These are phyloP conservation scores for Lampropteryx suffumata DNA, from an alignment of 2,888 invertebrate species.

Conservation along the genomic window DNA sequence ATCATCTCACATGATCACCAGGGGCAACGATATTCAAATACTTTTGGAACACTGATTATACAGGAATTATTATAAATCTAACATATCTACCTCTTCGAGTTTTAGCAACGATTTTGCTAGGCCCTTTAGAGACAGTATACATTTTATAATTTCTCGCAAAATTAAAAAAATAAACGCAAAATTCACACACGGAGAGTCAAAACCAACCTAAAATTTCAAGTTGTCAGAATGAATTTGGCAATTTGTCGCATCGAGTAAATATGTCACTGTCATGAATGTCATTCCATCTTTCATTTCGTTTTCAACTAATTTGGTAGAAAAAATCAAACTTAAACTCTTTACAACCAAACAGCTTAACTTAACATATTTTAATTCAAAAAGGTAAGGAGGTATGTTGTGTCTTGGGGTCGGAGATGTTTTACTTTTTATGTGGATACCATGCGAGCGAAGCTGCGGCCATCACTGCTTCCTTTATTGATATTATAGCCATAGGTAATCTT, in stretches of 20 bases:
- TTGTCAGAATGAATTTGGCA: not conserved
- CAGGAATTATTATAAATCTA: too few relatives aligned
- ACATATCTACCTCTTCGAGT: conserved; percentile 87
- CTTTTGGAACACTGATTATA: not conserved
- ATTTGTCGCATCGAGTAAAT: not conserved
- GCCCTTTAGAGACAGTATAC: conserved; percentile 94
- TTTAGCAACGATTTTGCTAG: conserved; percentile 94
- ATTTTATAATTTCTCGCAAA: conserved; percentile 82
- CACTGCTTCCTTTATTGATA: too few relatives aligned
- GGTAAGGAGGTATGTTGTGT: too few relatives aligned
- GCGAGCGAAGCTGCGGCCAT: too few relatives aligned
- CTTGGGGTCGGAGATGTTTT: too few relatives aligned
- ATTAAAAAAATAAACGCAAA: conserved; percentile 66
- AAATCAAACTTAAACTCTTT: too few relatives aligned
- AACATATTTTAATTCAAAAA: too few relatives aligned
- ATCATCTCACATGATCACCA: conserved; percentile 38
- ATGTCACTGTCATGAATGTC: too few relatives aligned
- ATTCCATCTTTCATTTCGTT: too few relatives aligned
- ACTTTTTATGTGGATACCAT: too few relatives aligned
- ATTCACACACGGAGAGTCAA: conserved; percentile 57
- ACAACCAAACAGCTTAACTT: too few relatives aligned
- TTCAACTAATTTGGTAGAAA: conserved; percentile 1
- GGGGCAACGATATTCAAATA: not conserved
- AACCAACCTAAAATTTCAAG: conserved; percentile 20
- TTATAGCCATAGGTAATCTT: too few relatives aligned